Evolutionary conservation across 2,888 invertebrate genomes (phyloP).

Genomic region (Tanypteryx hageni): DNA sequence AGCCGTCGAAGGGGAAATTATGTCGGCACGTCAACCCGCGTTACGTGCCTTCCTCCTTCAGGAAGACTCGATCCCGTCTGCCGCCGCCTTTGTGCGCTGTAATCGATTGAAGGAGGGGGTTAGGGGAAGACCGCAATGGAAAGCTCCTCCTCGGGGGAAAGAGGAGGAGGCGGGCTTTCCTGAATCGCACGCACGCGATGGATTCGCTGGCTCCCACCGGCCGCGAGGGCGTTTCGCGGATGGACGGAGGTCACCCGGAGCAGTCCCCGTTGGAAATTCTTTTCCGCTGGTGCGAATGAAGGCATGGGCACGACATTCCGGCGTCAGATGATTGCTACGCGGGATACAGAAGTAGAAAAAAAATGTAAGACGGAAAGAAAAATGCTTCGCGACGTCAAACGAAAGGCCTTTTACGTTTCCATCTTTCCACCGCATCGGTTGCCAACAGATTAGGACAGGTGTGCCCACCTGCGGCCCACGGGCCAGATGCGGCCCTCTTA

Average conservation of each 20-base stretch:
- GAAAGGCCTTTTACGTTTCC: not conserved
- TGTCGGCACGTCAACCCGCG: not conserved
- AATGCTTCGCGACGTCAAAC: not conserved
- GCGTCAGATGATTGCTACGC: not conserved
- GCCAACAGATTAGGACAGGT: too few relatives aligned
- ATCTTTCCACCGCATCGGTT: too few relatives aligned
- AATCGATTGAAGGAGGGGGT: not conserved
- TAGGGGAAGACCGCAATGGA: not conserved
- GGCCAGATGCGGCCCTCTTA: too few relatives aligned
- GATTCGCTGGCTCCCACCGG: not conserved
- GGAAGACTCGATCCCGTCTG: not conserved
- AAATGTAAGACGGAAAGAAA: not conserved
- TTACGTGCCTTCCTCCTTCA: not conserved
- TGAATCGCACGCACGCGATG: not conserved
- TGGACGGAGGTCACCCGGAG: not conserved
- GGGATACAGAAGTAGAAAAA: not conserved
- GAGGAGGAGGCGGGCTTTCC: not conserved
- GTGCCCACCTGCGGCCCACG: too few relatives aligned
- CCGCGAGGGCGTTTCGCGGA: not conserved
- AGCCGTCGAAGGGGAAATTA: not conserved
- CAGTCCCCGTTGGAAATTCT: not conserved
- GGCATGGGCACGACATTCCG: not conserved
- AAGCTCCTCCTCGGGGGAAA: not conserved
- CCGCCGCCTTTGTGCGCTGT: not conserved
- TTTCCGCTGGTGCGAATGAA: not conserved